A percentile compares a stretch with the other conserved stretches of the same genome.
phyloP scores from a whole-genome alignment of 2,113 vertebrate genomes.

The Neogale vison region DNA sequence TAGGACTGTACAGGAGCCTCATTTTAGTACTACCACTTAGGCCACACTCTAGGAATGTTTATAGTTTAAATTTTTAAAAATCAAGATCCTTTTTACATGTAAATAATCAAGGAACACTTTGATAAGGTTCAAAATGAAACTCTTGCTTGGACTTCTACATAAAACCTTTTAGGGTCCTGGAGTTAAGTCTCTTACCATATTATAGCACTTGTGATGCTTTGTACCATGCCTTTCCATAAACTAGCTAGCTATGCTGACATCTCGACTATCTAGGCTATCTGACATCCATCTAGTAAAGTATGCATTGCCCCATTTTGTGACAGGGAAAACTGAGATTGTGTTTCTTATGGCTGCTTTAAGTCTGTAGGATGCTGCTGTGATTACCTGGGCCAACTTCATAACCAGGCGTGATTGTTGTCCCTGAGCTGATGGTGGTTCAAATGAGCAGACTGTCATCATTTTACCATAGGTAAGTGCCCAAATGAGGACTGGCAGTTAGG shows the following conservation, averaged over 20 bases:
- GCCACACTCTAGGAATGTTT: background rate
- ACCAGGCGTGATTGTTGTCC: background rate
- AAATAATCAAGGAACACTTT: background rate
- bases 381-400: background rate
- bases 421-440: background rate
- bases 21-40: background rate
- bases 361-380: background rate
- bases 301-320: background rate
- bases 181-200: background rate
- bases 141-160: background rate
- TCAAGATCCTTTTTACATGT: background rate
- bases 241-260: background rate
- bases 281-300: background rate
- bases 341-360: background rate
- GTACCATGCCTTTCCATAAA: background rate
- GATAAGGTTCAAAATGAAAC: background rate
- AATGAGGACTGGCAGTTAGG: background rate
- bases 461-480: background rate
- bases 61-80: background rate
- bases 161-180: background rate
- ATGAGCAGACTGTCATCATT: background rate
- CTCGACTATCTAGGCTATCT: background rate
- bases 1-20: background rate
- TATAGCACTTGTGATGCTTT: background rate
- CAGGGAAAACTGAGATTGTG: background rate